Base-by-base conservation (phyloP, 2,888 invertebrate species). In the Gandaritis pyraliata region DNA sequence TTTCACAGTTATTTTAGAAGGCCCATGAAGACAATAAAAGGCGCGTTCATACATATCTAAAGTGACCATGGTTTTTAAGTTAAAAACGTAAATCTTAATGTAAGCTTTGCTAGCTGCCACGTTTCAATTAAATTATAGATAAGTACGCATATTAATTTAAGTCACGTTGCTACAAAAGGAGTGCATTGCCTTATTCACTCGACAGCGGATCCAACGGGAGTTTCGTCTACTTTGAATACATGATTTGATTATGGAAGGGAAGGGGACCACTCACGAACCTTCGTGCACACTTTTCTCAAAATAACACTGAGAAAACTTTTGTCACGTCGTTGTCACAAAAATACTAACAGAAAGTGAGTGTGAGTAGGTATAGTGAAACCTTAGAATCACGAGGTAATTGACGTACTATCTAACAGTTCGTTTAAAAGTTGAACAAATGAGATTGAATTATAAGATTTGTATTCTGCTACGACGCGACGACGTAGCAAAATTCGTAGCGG, bases 201-300 rank as follows among this genome's bases (percentile, higher is more conserved):
- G 53, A 18, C 58, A 18, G 55, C 52, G 36, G 54, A 54, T 56
- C 56, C 64, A 54, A 58, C 61, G 48, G 66, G 54, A 49, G 50
- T 58, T 65, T 54, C 60, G 15, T 48, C 30, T 61, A 66, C 65
- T 60, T 64, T 58, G 70, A 68, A 70, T 70, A 60, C 65, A 58
- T 66, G 62, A 68, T 70, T 68, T 23, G 55, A 47, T 55, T 52
- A 65, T 52, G 33, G 33, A 29, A 56, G 56, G 53, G 59, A 46
- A 46, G 58, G 58, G 50, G 54, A 47, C 52, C 58, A 58, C 64
- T 57, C 64, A 70, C 70, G 70, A 64, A 60, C 46, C 23, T 43
- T 33, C 52, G 43, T 53, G 18, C 46, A 39, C 49, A 30, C 41
- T 50, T 56, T 60, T 49, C 59, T 60, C 51, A 58, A 61, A 53